Conservation (phyloP, 2,113 vertebrate genomes). For the Chloropsis hardwickii region DNA sequence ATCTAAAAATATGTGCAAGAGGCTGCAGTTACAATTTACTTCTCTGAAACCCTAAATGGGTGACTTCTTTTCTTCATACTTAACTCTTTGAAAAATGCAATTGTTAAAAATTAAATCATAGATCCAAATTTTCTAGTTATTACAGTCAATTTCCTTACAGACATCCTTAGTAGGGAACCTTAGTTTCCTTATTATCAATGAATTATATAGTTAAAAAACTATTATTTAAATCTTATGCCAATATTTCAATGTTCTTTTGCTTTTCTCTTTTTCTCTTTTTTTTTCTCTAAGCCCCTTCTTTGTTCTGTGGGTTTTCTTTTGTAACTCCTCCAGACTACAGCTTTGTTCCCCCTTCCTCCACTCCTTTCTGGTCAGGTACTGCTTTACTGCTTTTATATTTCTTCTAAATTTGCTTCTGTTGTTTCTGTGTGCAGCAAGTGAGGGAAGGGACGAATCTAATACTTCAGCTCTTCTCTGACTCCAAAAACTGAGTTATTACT, state of each 20-base stretch:
- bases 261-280: constrained; percentile 81
- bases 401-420: constrained; percentile 65
- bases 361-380: constrained; percentile 99
- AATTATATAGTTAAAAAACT: constrained; percentile 33
- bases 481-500: background rate
- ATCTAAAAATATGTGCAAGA: background rate
- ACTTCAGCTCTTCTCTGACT: background rate
- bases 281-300: constrained; percentile 86
- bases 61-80: background rate
- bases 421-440: constrained; percentile 32
- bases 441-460: constrained; percentile 67
- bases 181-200: constrained; percentile 60
- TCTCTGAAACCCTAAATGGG: background rate
- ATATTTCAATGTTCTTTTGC: constrained; percentile 79
- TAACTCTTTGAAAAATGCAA: constrained; percentile 40
- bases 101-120: constrained; percentile 41
- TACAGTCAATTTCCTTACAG: constrained; percentile 58
- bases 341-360: constrained; percentile 96
- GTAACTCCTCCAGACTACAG: constrained; percentile 94
- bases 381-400: constrained; percentile 78
- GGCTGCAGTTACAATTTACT: background rate
- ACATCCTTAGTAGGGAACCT: constrained; percentile 33
- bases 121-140: constrained; percentile 45
- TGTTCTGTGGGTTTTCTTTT: constrained; percentile 97
- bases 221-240: constrained; percentile 63